Base-by-base conservation (phyloP, 2,888 invertebrate species). In the Tetropium fuscum region DNA sequence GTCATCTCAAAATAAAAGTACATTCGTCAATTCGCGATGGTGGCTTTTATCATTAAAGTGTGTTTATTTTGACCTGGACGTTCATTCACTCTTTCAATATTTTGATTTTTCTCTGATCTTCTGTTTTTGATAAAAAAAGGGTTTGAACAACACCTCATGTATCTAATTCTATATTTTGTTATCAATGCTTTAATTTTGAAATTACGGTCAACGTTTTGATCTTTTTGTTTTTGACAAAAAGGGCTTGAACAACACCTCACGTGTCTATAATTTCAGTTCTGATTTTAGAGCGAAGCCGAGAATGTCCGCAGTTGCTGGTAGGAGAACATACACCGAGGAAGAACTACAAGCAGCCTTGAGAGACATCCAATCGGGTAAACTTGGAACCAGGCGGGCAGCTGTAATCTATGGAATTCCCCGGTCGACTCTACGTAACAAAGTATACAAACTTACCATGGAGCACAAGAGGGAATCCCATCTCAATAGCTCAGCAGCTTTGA, bases 351-450 rank as follows among this genome's bases (percentile, higher is more conserved):
- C 92, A 27, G 98, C 98, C n/a, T 88, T 98, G 58, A 87, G 93
- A 60, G 98, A 97, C 82, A 96, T 98, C 78, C 92, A 95, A 81
- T 92, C 92, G 69, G 97, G 97, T 11, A 92, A 94, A 77, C 85
- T 98, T 71, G 97, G 97, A 67, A 96, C 97, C 3, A 85, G 97
- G 40, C 87, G 97, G 58, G 97, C 98, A 5, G 94, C 98, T 49
- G 94, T 95, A 53, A 91, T 97, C 74, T 98, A 98, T 83, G 96
- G 97, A 74, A 97, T 98, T 79, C 98, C 98, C 4, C 88, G 98
- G 67, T 97, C 98, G 68, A 98, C 97, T 18, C 88, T 98, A 47
- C 88, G 98, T 64, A 98, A 97, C 85, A 98, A 98, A 84, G 95
- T 94, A 78, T 92, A 92, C 86, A 94, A 94, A 81, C 84, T 93